These are phyloP conservation scores for Aegotheles bennettii DNA, from an alignment of 2,113 vertebrate species.

Conservation along the genomic window DNA sequence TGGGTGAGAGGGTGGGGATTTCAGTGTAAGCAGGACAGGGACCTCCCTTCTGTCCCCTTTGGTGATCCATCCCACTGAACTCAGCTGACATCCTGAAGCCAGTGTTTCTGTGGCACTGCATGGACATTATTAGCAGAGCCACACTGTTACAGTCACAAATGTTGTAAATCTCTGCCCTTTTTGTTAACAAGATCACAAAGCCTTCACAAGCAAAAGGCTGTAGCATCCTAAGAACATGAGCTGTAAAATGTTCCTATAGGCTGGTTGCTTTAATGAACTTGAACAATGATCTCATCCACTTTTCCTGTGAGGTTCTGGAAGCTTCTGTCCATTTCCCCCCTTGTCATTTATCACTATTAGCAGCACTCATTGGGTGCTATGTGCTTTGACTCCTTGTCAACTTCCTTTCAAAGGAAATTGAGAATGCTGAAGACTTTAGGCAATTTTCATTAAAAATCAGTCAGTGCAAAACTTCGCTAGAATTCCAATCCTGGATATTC, in stretches of 20 bases:
- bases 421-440: background rate
- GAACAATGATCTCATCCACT: background rate
- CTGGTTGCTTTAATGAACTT: background rate
- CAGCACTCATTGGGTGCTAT: background rate
- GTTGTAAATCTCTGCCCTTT: background rate
- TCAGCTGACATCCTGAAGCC: background rate
- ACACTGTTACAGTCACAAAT: background rate
- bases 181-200: background rate
- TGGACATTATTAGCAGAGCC: background rate
- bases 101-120: background rate
- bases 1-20: background rate
- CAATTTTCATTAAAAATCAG: background rate
- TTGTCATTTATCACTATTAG: background rate
- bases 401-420: background rate
- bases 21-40: background rate
- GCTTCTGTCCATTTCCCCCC: background rate
- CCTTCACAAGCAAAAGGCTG: background rate
- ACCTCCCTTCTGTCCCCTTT: background rate
- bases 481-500: background rate
- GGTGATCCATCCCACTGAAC: background rate
- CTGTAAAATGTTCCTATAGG: background rate
- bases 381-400: background rate
- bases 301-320: background rate
- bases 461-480: background rate
- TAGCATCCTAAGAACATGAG: background rate